Conservation (phyloP, 2,113 vertebrate genomes). For the Oenanthe melanoleuca region DNA sequence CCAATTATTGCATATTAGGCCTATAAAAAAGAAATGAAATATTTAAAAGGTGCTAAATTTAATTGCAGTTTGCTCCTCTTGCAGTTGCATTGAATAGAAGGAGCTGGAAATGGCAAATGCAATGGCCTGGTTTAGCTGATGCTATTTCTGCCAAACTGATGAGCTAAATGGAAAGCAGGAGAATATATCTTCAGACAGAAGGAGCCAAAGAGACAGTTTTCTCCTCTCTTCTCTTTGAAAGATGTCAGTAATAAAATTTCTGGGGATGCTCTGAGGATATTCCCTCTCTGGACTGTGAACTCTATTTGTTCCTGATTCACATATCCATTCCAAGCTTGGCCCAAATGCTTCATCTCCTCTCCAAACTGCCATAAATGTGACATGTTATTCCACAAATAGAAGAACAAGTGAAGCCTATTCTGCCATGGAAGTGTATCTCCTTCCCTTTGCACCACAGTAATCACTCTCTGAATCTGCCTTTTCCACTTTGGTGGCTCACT, state of each 20-base stretch:
- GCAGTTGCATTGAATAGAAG: not conserved
- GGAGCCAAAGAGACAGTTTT: conserved; percentile 18
- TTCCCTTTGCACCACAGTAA: not conserved
- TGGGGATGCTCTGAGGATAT: conserved; percentile 23
- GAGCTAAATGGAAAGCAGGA: conserved; percentile 7
- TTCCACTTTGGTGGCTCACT: not conserved
- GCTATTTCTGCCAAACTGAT: conserved; percentile 16
- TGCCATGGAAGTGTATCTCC: not conserved
- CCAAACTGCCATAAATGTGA: conserved; percentile 12
- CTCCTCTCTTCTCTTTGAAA: not conserved
- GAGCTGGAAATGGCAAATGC: not conserved
- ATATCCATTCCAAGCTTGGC: conserved; percentile 9
- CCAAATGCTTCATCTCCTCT: not conserved
- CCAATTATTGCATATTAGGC: conserved; percentile 27
- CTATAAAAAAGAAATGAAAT: conserved; percentile 31
- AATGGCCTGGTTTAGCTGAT: not conserved
- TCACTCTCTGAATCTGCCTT: not conserved
- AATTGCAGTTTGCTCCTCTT: not conserved
- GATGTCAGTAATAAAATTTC: not conserved
- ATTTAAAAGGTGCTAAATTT: conserved; percentile 38
- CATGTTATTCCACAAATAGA: not conserved
- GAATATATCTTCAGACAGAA: not conserved
- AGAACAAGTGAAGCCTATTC: not conserved
- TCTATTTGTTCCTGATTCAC: not conserved
- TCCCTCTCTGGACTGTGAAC: not conserved